A percentile compares a stretch with the other conserved stretches of the same genome.
Evolutionary conservation across 2,797 vertebrate genomes (phyloP).

Genomic region (Ctenochaetus hawaiiensis): DNA sequence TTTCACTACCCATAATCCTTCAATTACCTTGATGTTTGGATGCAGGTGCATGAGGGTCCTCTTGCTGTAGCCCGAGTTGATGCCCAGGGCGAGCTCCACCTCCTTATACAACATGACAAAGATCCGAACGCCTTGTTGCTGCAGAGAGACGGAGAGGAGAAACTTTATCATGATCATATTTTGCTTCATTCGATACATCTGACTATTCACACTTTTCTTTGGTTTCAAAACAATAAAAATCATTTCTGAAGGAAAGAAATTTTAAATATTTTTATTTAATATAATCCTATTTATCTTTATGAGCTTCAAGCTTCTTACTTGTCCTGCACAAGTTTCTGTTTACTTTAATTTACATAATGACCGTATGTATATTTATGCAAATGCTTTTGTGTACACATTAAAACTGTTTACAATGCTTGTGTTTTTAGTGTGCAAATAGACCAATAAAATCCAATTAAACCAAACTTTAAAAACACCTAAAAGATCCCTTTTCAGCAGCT

Average conservation of each 20-base stretch:
- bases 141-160: conserved; percentile 24
- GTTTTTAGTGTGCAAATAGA: no score
- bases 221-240: neutral
- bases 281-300: no score
- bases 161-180: neutral
- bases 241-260: conserved; percentile 2
- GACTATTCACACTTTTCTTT: neutral
- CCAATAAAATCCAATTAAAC: no score
- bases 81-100: conserved; percentile 95
- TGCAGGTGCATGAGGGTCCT: conserved; percentile 91
- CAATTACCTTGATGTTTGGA: conserved; percentile 93
- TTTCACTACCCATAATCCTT: neutral
- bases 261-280: no score
- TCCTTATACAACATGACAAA: conserved; percentile 99
- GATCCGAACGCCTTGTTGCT: conserved; percentile 96
- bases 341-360: no score
- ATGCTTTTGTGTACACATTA: no score
- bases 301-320: no score
- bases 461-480: no score
- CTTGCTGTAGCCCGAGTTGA: conserved; percentile 99
- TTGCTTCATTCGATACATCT: neutral
- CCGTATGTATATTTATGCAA: no score
- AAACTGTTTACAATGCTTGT: no score
- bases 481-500: no score
- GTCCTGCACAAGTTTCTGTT: no score